Base-by-base conservation (phyloP, 2,888 invertebrate species). In the Melanophora roralis region DNA sequence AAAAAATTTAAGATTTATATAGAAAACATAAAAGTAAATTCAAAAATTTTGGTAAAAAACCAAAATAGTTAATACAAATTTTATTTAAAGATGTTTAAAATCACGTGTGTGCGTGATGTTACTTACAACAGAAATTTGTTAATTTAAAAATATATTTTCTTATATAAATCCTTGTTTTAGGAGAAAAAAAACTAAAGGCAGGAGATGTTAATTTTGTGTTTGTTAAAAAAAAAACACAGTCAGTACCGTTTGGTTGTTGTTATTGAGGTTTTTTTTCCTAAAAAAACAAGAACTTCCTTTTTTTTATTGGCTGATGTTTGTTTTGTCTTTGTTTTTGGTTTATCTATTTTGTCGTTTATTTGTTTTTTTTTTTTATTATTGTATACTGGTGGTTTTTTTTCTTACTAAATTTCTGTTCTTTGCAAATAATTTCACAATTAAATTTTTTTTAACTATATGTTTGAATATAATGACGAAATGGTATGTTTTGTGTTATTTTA, bases 321-420 rank as follows among this genome's bases (percentile, higher is more conserved):
- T 62, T 68, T 67, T 78, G 78, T 74, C 74, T 79, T 74, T 64
- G 73, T 45, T 72, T 49, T 67, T 40, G 49, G 75, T 64, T 81
- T 81, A 59, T 53, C 71, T 64, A 68, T 72, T 81, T 81, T 78
- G 73, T 81, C 77, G 69, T 69, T 74, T 64, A 9, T 6, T 11
- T 47, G 68, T 69, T 19, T 64, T 60, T 53, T 64, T 69, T 71
- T 62, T 75, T 55, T 59, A 65, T 78, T 65, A 51, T 74, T 47
- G 60, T 72, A 72, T 64, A 72, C 71, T 81, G 81, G 81, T 78
- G 81, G 81, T 81, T 78, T 57, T 81, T 78, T 57, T 76, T 80
- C 81, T 71, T 69, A 78, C 73, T 78, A 81, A 74, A 71, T 81
- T 78, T 80, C 67, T 75, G n/a, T n/a, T n/a, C n/a, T 73, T 62